These are phyloP conservation scores for Cepaea hortensis DNA, from an alignment of 2,888 invertebrate species.

Conservation along the genomic window DNA sequence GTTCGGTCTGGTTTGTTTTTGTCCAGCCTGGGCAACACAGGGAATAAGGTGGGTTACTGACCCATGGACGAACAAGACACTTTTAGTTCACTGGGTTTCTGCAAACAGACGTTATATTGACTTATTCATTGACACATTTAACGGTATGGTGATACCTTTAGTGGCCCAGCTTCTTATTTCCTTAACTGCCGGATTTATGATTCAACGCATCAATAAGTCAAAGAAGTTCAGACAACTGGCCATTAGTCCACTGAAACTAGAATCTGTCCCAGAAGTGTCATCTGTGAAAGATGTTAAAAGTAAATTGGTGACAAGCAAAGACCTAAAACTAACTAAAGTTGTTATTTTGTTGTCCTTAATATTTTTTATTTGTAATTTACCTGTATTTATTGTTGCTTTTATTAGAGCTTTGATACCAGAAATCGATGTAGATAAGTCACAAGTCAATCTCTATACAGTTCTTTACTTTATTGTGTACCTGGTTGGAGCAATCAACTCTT, in stretches of 20 bases:
- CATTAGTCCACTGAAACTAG: no score
- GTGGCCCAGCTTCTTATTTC: neutral
- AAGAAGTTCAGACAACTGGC: no score
- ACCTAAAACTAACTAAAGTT: neutral
- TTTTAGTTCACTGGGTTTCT: neutral
- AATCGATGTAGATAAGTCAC: no score
- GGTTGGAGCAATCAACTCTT: no score
- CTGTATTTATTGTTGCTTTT: neutral
- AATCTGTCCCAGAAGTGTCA: no score
- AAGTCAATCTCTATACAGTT: no score
- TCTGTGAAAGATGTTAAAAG: no score
- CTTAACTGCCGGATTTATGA: no score
- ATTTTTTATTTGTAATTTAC: conserved; percentile 2
- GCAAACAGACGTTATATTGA: neutral
- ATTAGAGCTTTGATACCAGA: no score
- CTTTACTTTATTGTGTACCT: no score
- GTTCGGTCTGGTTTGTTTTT: neutral
- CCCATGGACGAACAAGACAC: neutral
- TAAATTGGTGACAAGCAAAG: neutral
- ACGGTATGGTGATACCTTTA: no score
- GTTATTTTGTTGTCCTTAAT: neutral
- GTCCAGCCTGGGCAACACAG: conserved; percentile 1
- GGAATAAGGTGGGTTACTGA: neutral
- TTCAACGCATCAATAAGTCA: no score
- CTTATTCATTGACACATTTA: neutral